Evolutionary conservation across 2,113 vertebrate genomes (phyloP).

Genomic region (Pterocles gutturalis): DNA sequence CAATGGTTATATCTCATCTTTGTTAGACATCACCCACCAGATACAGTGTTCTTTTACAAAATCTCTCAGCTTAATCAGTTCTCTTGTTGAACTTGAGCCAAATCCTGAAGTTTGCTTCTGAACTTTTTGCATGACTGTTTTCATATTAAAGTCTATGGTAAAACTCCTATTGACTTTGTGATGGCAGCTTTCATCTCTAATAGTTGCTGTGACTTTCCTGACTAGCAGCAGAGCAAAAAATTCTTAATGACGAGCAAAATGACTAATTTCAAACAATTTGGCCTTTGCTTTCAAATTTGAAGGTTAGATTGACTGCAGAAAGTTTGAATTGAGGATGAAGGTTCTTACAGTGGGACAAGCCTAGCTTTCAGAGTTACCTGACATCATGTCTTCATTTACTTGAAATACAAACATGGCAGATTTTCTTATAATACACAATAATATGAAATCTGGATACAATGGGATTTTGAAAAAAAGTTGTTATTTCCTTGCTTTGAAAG

Average conservation of each 20-base stretch:
- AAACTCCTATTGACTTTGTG: neutral
- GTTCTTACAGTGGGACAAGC: neutral
- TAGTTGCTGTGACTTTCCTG: neutral
- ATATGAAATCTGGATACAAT: neutral
- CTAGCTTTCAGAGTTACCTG: neutral
- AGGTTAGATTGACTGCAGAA: neutral
- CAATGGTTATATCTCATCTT: neutral
- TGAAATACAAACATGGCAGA: neutral
- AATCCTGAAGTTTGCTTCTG: neutral
- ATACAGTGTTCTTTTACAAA: neutral
- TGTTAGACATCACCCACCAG: neutral
- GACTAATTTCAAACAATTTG: neutral
- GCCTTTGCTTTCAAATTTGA: neutral
- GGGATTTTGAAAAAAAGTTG: neutral
- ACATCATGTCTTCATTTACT: neutral
- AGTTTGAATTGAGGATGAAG: neutral
- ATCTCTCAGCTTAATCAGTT: neutral
- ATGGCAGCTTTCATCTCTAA: neutral
- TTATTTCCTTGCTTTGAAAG: neutral
- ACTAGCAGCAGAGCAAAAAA: neutral
- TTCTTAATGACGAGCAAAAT: neutral
- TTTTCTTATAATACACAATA: neutral
- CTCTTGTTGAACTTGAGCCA: neutral
- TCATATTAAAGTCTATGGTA: neutral
- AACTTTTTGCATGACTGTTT: neutral